Percentiles rank a stretch among this genome's conserved stretches.
Conservation (phyloP, 2,888 invertebrate species). For the Drosophila kambysellisi region DNA sequence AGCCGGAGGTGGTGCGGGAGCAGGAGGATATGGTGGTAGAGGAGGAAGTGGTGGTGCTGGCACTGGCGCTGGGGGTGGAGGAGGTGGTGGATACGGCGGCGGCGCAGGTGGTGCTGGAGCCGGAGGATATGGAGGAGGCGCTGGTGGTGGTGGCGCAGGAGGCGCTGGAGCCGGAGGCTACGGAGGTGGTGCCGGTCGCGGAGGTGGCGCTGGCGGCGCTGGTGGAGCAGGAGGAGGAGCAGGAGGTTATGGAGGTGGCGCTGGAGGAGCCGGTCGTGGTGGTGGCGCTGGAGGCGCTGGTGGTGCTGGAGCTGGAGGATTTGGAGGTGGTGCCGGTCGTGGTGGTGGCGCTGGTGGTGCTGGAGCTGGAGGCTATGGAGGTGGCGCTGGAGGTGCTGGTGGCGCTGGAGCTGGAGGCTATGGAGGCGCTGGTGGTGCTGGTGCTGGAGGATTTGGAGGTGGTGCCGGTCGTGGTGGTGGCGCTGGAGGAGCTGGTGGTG, state of each 20-base stretch:
- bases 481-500: conserved; percentile 1
- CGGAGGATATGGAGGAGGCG: conserved; percentile 12
- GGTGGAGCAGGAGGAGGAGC: conserved; percentile 26
- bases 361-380: conserved; percentile 7
- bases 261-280: conserved; percentile 17
- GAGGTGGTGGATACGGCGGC: conserved; percentile 41
- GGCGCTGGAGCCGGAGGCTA: conserved; percentile 38
- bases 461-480: conserved; percentile 31
- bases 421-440: conserved; percentile 64
- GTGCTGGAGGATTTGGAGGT: conserved; percentile 32
- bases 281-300: conserved; percentile 34
- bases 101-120: conserved; percentile 39
- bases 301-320: conserved; percentile 29
- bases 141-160: conserved; percentile 28
- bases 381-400: conserved; percentile 20
- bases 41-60: conserved; percentile 30
- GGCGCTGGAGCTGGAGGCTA: conserved; percentile 60
- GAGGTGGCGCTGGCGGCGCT: not conserved
- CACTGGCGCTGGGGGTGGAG: conserved; percentile 53
- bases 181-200: conserved; percentile 7
- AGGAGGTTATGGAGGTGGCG: conserved; percentile 40
- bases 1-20: conserved; percentile 50
- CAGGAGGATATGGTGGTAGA: conserved; percentile 71
- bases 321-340: conserved; percentile 4
- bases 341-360: conserved; percentile 29